phyloP scores from a whole-genome alignment of 2,113 vertebrate species.

The Haemorhous mexicanus region DNA sequence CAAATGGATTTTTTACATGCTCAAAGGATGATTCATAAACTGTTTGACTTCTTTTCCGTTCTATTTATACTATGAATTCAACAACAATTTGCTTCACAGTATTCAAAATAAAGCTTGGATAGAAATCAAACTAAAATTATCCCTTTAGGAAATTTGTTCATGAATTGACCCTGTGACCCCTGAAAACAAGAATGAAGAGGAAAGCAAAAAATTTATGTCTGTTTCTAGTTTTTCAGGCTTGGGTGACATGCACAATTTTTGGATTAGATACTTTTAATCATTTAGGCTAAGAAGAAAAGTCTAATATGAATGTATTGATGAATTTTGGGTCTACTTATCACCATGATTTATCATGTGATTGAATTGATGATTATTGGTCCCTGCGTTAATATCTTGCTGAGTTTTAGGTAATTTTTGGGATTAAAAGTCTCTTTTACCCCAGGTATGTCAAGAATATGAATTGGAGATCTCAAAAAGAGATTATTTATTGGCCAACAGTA shows the following conservation, averaged over 20 bases:
- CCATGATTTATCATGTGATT: background rate
- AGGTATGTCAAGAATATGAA: background rate
- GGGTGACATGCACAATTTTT: background rate
- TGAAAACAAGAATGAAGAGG: background rate
- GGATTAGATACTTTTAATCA: background rate
- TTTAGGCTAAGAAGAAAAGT: background rate
- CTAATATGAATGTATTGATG: background rate
- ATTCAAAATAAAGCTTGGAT: background rate
- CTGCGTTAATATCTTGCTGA: background rate
- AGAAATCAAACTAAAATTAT: background rate
- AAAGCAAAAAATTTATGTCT: background rate
- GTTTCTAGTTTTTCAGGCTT: background rate
- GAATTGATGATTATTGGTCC: background rate
- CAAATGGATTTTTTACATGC: background rate
- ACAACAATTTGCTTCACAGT: background rate
- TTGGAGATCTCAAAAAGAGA: background rate
- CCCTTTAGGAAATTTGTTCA: background rate
- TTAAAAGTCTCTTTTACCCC: background rate
- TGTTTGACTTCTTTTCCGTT: background rate
- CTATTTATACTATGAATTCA: background rate
- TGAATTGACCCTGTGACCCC: background rate
- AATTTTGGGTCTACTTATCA: background rate
- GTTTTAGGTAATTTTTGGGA: background rate
- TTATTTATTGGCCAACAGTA: background rate
- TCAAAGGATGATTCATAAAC: background rate